A percentile compares a stretch with the other conserved stretches of the same genome.
These are phyloP conservation scores for Porites evermanni DNA, from an alignment of 92 coral and sea anemone genomes.

Conservation along the genomic window DNA sequence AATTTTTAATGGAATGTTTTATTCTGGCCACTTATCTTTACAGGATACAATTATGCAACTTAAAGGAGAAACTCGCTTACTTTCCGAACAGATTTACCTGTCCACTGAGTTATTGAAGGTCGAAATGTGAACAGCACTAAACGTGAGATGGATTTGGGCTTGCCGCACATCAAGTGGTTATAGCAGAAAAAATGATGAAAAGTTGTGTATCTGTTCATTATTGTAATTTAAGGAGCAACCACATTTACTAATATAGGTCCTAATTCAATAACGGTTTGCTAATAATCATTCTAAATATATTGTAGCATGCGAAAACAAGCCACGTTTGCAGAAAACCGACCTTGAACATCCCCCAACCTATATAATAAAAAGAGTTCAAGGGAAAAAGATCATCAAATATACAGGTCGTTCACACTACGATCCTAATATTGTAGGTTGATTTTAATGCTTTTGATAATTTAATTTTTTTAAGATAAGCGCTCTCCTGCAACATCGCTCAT, in stretches of 20 bases:
- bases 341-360: neutral
- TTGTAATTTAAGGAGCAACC: neutral
- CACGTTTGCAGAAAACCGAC: neutral
- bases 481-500: neutral
- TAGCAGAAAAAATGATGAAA: neutral
- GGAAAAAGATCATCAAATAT: neutral
- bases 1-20: too few relatives aligned
- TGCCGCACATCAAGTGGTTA: neutral
- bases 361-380: too few relatives aligned
- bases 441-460: neutral
- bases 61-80: too few relatives aligned
- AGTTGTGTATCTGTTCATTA: neutral
- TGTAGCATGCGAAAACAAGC: neutral
- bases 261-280: neutral
- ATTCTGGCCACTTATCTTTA: too few relatives aligned
- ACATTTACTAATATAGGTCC: too few relatives aligned
- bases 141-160: too few relatives aligned
- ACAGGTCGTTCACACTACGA: neutral
- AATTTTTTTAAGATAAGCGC: neutral
- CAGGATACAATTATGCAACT: too few relatives aligned
- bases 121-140: too few relatives aligned
- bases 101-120: too few relatives aligned
- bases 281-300: too few relatives aligned
- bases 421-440: neutral
- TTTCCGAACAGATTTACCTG: too few relatives aligned